Conservation (phyloP, 2,888 invertebrate species). For the Himalopsyche kuldschensis region DNA sequence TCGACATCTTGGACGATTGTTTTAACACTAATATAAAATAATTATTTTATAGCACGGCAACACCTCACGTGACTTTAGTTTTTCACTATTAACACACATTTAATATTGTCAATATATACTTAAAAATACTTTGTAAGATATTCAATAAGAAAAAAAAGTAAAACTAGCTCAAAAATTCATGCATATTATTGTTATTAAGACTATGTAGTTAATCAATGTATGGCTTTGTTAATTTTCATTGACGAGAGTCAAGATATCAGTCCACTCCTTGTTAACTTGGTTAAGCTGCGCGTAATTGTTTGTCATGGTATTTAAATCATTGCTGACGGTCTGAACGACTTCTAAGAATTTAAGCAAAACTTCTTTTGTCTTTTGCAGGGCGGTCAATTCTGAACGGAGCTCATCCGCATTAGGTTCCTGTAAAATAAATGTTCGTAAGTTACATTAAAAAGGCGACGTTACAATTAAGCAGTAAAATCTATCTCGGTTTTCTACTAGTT, state of each 20-base stretch:
- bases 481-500: too few species aligned
- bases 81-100: background rate
- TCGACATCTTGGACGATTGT: conserved; percentile 16
- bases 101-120: background rate
- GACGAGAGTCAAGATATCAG: conserved; percentile 32
- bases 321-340: conserved; percentile 46
- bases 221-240: background rate
- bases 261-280: conserved; percentile 50
- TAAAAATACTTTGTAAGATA: too few species aligned
- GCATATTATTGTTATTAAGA: too few species aligned
- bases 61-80: too few species aligned
- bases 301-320: conserved; percentile 45
- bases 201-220: too few species aligned
- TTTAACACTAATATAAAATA: background rate
- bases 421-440: conserved; percentile 4
- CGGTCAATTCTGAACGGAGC: conserved; percentile 48
- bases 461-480: too few species aligned
- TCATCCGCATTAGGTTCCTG: conserved; percentile 47
- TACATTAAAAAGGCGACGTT: too few species aligned
- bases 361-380: conserved; percentile 47
- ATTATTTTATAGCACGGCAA: too few species aligned
- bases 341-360: conserved; percentile 48
- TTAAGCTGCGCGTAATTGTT: conserved; percentile 47
- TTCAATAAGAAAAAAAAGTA: too few species aligned
- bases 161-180: too few species aligned